Conservation (phyloP, 2,797 vertebrate species). For the Acipenser transmontanus region DNA sequence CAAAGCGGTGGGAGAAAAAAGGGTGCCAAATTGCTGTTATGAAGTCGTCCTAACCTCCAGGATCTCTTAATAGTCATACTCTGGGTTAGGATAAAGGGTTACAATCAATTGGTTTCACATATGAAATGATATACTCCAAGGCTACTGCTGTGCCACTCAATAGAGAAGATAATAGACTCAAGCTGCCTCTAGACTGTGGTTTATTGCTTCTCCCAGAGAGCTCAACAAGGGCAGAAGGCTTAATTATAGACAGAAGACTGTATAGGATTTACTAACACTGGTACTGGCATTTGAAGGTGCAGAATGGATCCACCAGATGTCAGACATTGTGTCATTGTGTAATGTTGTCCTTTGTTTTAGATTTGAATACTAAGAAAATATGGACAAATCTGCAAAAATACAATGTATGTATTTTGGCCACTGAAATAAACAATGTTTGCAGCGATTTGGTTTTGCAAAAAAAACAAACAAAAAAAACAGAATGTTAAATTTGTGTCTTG, state of each 20-base stretch:
- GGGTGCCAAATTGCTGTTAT: conserved; percentile 51
- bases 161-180: conserved; percentile 45
- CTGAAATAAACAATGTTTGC: not conserved
- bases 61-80: conserved; percentile 47
- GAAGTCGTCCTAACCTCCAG: conserved; percentile 51
- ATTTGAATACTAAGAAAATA: too few species aligned
- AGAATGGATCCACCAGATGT: conserved; percentile 17
- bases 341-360: conserved; percentile 24
- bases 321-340: conserved; percentile 31
- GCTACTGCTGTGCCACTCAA: conserved; percentile 63
- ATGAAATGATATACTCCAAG: conserved; percentile 75
- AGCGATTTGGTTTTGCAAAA: not conserved
- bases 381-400: too few species aligned
- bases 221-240: conserved; percentile 38
- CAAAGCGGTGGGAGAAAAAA: conserved; percentile 18
- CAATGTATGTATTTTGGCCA: not conserved
- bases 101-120: conserved; percentile 78
- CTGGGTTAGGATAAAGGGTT: conserved; percentile 66
- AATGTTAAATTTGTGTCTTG: too few species aligned
- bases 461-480: too few species aligned
- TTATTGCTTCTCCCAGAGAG: conserved; percentile 27
- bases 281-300: conserved; percentile 39
- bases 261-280: conserved; percentile 39
- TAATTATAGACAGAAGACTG: conserved; percentile 27
- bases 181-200: conserved; percentile 34